Evolutionary conservation across 2,797 vertebrate genomes (phyloP).

Genomic region (Falco berigora): DNA sequence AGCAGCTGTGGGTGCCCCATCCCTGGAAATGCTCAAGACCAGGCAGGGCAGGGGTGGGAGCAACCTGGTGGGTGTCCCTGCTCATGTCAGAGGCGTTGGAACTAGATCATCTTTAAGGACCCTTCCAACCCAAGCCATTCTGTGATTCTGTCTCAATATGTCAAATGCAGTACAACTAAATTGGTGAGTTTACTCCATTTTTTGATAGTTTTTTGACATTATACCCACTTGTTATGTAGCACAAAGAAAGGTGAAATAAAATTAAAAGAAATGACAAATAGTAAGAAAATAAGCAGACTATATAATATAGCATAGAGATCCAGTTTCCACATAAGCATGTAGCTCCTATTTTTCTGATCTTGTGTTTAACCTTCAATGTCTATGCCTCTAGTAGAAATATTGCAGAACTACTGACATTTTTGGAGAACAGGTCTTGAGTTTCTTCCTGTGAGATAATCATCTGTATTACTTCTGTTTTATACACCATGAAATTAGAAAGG

Average conservation of each 20-base stretch:
- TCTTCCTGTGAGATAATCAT: background rate
- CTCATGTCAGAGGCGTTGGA: no score
- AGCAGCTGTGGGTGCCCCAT: no score
- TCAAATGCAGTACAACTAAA: background rate
- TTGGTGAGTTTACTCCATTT: background rate
- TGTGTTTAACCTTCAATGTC: background rate
- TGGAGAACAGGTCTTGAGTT: background rate
- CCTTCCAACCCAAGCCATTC: no score
- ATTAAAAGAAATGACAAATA: background rate
- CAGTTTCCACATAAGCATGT: background rate
- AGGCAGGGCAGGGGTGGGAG: no score
- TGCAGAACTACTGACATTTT: background rate
- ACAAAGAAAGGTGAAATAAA: background rate
- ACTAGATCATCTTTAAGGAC: no score
- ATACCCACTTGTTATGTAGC: background rate
- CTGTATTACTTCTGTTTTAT: background rate
- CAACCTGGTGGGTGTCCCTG: no score
- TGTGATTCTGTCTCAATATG: no score
- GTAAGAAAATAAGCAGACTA: background rate
- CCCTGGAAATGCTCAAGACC: no score
- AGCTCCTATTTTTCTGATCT: background rate
- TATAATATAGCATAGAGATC: background rate
- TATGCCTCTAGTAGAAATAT: background rate
- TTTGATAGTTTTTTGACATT: background rate
- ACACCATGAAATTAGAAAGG: slow-evolving; percentile 29